Conservation (phyloP, 2,797 vertebrate genomes). For the Schizothorax lantsangensis region DNA sequence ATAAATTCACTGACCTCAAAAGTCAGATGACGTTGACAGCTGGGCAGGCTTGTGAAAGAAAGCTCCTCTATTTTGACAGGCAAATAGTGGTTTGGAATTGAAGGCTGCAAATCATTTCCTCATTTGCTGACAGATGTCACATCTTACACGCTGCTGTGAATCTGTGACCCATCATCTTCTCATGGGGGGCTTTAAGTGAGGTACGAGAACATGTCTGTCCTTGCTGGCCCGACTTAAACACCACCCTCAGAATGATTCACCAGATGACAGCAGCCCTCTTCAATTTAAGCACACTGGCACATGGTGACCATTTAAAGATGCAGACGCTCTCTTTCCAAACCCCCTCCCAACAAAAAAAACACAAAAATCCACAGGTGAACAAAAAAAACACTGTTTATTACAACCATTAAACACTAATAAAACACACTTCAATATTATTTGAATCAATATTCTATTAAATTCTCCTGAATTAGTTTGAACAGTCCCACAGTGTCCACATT, state of each 20-base stretch:
- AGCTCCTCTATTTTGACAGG: slow-evolving; percentile 43
- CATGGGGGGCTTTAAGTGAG: slow-evolving; percentile 42
- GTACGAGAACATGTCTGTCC: slow-evolving; percentile 54
- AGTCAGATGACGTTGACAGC: background rate
- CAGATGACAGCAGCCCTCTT: slow-evolving; percentile 66
- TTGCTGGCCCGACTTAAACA: slow-evolving; percentile 51
- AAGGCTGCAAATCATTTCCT: slow-evolving; percentile 53
- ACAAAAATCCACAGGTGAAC: slow-evolving; percentile 1
- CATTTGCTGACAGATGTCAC: slow-evolving; percentile 53
- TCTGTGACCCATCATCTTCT: slow-evolving; percentile 49
- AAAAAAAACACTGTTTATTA: background rate
- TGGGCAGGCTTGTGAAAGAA: slow-evolving; percentile 15
- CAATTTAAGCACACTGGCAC: slow-evolving; percentile 43
- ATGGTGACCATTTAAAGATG: slow-evolving; percentile 41
- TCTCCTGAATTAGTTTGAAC: background rate
- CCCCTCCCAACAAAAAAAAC: background rate
- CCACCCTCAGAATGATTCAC: slow-evolving; percentile 62
- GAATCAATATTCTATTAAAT: background rate
- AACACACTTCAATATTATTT: background rate
- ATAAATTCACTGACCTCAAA: background rate
- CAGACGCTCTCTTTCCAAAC: slow-evolving; percentile 24
- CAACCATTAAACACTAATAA: background rate
- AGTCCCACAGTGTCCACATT: background rate
- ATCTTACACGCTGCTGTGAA: slow-evolving; percentile 54
- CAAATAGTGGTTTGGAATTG: slow-evolving; percentile 50